Base-by-base conservation (phyloP, 1,140 invertebrate genomes). In the Helicorthomorpha holstii region DNA sequence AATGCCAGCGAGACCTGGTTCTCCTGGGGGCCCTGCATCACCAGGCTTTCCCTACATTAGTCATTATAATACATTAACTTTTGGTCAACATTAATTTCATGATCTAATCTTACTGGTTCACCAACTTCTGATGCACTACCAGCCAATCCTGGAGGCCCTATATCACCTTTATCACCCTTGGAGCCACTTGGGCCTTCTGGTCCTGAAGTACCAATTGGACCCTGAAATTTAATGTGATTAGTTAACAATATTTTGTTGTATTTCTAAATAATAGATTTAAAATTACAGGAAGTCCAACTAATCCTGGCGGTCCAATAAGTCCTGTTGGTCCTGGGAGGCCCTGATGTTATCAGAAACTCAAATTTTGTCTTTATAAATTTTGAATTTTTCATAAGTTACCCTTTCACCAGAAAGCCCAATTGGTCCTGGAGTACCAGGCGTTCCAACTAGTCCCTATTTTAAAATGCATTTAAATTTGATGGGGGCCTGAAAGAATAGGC, bases 341-440 rank as follows among this genome's bases (percentile, higher is more conserved):
- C 24, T 54, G 27, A 38, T 38, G 44, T 29, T 24, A 19, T 46
- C 29, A 16, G 16, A 34, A 34, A 34, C 7, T 34, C 7, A 7
- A 34, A 34, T 7, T 34, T 34, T 7, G 29, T 34, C 16, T 34
- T 7, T 7, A 34, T 7, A 7, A 16, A 16, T 16, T 34, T 7
- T 34, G 29, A 16, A 16, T 7, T 34, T 34, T 34, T 34, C 16
- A 34, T 7, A 34, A 7, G 29, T 48, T 51, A 66, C 69, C 1
- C 61, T 51, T 41, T 60, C 47, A 48, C 69, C 69, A 10, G 57
- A 54, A 1, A 53, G 47, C n/a, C 68, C 68, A 14, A 57, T 50
- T 51, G 52, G 12, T 25, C 63, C 62, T 25, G 19, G 44, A 46
- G 19, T 46, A 7, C 44, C 44, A 22, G 44, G 44, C 4, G 21